Evolutionary conservation across 1,140 invertebrate species (phyloP), one percentile per base, ranked within the genome.

Genomic region (Sipha flava): DNA sequence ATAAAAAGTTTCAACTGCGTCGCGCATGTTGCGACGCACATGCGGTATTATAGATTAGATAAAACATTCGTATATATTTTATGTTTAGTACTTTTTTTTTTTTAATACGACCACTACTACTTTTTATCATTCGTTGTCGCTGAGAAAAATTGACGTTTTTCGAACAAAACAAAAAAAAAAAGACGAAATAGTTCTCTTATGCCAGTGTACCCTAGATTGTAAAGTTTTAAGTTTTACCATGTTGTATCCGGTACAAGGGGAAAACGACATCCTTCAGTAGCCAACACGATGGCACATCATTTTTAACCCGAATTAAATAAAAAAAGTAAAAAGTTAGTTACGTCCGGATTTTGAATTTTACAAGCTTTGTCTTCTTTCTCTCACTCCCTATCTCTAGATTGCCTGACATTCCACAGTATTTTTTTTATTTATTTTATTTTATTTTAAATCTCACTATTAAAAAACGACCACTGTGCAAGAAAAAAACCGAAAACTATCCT

Each of bases 251-350:
- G 73, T 23, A 59, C 34, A 77, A 73, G 49, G 73, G 72, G 37
- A 57, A 52, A 77, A 59, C 34, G 49, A 43, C 34, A 77, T 77
- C 45, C 52, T 59, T 23, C 52, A 16, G 21, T 31, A 16, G 52
- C 73, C 52, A 57, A 40, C 52, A 40, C 37, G 37, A 77, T 52
- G 52, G 47, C 73, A 59, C 73, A 37, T 77, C 73, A 77, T 77
- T 77, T 77, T 77, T 77, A 77, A 77, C 73, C 4, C 73, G 52
- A 77, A 77, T 77, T 77, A 77, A 43, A 57, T 3, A 59, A 66
- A 40, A 47, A 75, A 57, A 59, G 52, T 77, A 52, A 77, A 77
- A 77, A 77, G 52, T 77, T 77, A 54, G 73, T 57, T 34, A 77
- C 34, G 73, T 77, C 73, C 73, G 73, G 73, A 59, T 43, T 77